These are phyloP conservation scores for Corticium candelabrum DNA, from an alignment of 37 sponge, comb jelly and placozoan species.

Conservation along the genomic window DNA sequence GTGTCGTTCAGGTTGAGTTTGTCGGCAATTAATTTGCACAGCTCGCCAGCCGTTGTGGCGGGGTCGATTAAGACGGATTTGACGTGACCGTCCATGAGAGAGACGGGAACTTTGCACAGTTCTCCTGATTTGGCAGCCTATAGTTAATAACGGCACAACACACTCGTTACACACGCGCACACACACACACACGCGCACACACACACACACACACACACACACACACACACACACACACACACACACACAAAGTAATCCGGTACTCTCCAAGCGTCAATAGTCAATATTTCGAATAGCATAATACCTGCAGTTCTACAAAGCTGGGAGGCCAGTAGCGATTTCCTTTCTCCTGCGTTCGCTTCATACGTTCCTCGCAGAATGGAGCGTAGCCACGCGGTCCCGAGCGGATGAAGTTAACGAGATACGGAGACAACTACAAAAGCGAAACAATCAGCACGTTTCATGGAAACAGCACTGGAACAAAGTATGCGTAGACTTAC, in stretches of 20 bases:
- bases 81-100: not conserved
- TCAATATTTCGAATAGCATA: no score
- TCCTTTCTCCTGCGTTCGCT: not conserved
- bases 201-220: no score
- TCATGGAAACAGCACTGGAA: not conserved
- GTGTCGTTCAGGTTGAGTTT: not conserved
- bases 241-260: no score
- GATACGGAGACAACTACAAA: not conserved
- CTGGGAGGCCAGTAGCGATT: not conserved
- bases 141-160: not conserved
- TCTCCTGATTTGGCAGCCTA: constrained; percentile 6
- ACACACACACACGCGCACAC: no score
- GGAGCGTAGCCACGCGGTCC: not conserved
- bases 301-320: constrained; percentile 9
- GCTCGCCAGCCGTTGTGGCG: constrained; percentile 2
- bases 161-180: no score
- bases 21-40: not conserved
- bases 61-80: not conserved
- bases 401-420: not conserved
- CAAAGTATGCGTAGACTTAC: not conserved
- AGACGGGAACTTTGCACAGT: not conserved
- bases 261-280: no score
- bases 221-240: no score
- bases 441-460: not conserved
- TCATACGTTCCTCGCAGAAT: not conserved